phyloP scores from a whole-genome alignment of 2,113 vertebrate genomes.

The Chiloscyllium plagiosum region DNA sequence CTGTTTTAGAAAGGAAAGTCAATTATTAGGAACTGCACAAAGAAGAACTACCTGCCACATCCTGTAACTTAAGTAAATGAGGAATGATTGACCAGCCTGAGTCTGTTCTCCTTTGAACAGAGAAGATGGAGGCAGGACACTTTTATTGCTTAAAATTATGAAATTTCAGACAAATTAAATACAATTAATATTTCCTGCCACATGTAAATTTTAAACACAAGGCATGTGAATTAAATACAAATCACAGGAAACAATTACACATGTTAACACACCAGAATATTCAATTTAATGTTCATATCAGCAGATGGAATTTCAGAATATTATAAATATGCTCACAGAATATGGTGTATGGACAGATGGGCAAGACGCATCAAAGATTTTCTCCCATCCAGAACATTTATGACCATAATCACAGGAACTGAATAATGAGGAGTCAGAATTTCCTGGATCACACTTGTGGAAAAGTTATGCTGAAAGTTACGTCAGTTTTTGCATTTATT shows the following conservation, averaged over 20 bases:
- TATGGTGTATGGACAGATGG: not conserved
- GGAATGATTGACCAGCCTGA: not conserved
- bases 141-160: not conserved
- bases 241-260: not conserved
- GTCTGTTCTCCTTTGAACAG: not conserved
- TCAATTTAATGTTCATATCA: not conserved
- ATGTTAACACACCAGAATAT: not conserved
- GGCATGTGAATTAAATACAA: not conserved
- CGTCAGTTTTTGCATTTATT: not conserved
- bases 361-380: not conserved
- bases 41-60: not conserved
- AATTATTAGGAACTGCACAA: not conserved
- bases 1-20: not conserved
- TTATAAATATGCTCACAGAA: not conserved
- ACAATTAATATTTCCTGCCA: not conserved
- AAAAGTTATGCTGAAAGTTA: not conserved
- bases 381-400: not conserved
- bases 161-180: not conserved
- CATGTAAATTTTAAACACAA: not conserved
- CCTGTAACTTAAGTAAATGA: not conserved
- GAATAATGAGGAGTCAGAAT: not conserved
- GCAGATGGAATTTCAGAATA: not conserved
- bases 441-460: not conserved
- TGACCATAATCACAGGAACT: not conserved
- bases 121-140: not conserved